Conservation (phyloP, 1,140 invertebrate genomes). For the Mamestra configurata region DNA sequence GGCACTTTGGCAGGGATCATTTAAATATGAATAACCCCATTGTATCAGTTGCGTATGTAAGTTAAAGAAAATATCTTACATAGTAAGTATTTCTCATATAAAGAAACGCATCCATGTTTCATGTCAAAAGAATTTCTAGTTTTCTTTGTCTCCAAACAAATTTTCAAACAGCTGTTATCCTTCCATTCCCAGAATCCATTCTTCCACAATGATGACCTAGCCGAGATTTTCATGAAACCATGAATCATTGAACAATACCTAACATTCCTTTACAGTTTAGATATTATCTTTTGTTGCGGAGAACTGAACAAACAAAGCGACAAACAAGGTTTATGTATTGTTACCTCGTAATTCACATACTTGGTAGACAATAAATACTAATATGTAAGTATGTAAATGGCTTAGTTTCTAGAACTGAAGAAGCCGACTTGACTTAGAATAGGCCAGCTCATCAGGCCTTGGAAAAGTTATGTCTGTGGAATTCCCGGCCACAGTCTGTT, state of each 20-base stretch:
- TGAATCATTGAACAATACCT: conserved; percentile 5
- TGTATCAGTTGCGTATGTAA: no score
- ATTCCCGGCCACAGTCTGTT: no score
- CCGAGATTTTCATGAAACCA: background rate
- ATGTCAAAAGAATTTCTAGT: background rate
- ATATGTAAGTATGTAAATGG: background rate
- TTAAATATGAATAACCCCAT: no score
- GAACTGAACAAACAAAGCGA: background rate
- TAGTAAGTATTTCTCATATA: no score
- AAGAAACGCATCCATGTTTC: no score
- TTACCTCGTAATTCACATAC: background rate
- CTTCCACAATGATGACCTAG: background rate
- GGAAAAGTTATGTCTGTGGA: no score
- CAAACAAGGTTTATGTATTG: conserved; percentile 26
- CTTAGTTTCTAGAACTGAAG: background rate
- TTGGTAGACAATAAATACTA: background rate
- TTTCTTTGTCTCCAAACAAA: background rate
- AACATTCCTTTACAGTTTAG: conserved; percentile 4
- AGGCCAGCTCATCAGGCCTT: no score
- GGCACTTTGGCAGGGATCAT: no score
- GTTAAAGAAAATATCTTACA: no score
- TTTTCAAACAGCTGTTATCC: background rate
- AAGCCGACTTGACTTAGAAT: no score
- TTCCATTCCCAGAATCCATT: background rate
- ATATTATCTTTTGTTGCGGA: background rate